phyloP scores from a whole-genome alignment of 30 jellyfish, hydroid and myxozoan species.

The Rhopilema esculentum region DNA sequence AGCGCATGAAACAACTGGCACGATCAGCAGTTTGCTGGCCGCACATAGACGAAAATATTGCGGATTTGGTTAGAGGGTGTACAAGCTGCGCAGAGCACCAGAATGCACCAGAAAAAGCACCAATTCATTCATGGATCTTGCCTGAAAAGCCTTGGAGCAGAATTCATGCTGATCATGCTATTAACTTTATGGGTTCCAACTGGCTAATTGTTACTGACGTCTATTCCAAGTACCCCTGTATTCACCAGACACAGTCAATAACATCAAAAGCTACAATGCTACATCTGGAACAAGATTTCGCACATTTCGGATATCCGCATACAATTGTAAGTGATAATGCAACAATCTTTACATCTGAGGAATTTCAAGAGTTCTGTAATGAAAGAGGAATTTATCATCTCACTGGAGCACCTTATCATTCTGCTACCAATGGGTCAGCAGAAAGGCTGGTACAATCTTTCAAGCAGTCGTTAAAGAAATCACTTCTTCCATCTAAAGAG shows the following conservation, averaged over 20 bases:
- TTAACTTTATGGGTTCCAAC: neutral
- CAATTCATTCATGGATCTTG: conserved; percentile 18
- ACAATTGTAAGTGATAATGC: conserved; percentile 50
- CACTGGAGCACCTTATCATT: conserved; percentile 61
- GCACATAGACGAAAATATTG: conserved; percentile 18
- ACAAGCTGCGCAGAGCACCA: conserved; percentile 51
- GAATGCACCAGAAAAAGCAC: conserved; percentile 31
- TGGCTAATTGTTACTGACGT: neutral
- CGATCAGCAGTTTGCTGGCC: conserved; percentile 69
- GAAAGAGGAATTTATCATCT: conserved; percentile 31
- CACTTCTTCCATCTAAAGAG: conserved; percentile 29
- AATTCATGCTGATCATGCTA: conserved; percentile 16
- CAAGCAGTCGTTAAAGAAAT: conserved; percentile 35
- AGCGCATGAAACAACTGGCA: conserved; percentile 51
- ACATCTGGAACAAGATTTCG: conserved; percentile 43
- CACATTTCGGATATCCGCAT: conserved; percentile 51
- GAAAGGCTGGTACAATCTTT: conserved; percentile 35
- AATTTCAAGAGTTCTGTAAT: conserved; percentile 55
- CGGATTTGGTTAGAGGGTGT: conserved; percentile 3
- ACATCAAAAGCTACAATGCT: conserved; percentile 54
- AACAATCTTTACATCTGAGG: conserved; percentile 48
- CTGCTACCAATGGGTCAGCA: conserved; percentile 57
- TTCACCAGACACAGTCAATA: conserved; percentile 33
- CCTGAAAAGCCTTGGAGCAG: conserved; percentile 60
- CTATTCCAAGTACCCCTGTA: conserved; percentile 26